Base-by-base conservation (phyloP, 2,888 invertebrate species). In the Heliconius aoede region DNA sequence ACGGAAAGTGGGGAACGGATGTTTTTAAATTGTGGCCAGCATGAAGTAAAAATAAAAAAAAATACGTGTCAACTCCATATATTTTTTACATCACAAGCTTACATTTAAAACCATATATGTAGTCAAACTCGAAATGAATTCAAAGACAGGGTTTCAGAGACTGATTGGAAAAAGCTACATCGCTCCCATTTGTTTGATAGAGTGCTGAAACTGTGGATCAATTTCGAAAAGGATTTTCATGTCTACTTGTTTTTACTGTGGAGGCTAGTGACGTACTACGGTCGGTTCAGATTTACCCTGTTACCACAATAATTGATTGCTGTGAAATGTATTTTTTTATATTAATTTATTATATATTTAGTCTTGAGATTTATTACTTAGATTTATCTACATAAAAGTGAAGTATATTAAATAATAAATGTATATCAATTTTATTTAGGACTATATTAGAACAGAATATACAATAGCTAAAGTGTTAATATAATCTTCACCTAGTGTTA, bases 141-240 rank as follows among this genome's bases (percentile, higher is more conserved):
- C n/a, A 21, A n/a, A 69, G 28, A 30, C 51, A 69, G 69, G 55
- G 21, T 67, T 68, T 69, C 51, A 55, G 69, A 32, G 51, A 2
- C 28, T 69, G 51, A 55, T 69, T 55, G 69, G 69, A 69, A 69
- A 69, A 69, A 55, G 30, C 69, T 55, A 30, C 51, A 69, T 11
- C 28, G n/a, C 69, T 51, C 30, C 51, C 51, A 69, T 69, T 69
- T 69, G 51, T 69, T 55, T 51, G 51, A 69, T 55, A 55, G 55
- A 69, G 36, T 40, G 30, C 51, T 51, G 28, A 55, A 69, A 69
- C 30, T 55, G 68, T 30, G 51, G 51, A 69, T 30, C 55, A 69
- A 69, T 69, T 55, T 69, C 30, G 51, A 55, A 69, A 55, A 69
- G 69, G 69, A 69, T 69, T 67, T 69, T n/a, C 30, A n/a, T 55